Conservation (phyloP, 1,140 invertebrate genomes). For the Rhopalosiphum padi region DNA sequence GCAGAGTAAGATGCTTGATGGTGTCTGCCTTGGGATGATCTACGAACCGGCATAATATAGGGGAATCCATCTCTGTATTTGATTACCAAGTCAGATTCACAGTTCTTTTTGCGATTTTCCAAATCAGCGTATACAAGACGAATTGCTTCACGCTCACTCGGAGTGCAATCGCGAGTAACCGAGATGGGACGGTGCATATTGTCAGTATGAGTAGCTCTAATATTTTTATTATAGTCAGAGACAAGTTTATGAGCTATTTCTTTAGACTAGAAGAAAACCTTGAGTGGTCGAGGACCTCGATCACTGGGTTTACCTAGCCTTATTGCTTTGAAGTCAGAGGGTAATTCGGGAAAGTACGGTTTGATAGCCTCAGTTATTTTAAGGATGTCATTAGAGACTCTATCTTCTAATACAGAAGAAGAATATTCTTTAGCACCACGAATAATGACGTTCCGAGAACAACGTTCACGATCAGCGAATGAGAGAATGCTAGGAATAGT, state of each 20-base stretch:
- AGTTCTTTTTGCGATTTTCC: not conserved
- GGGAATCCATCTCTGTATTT: no score
- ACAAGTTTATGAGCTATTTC: slow-evolving; percentile 11
- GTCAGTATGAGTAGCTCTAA: no score
- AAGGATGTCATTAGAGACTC: no score
- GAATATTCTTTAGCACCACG: no score
- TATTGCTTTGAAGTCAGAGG: not conserved
- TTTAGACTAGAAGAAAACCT: not conserved
- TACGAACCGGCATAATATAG: no score
- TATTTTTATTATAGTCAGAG: no score
- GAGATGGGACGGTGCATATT: not conserved
- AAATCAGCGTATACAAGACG: slow-evolving; percentile 21
- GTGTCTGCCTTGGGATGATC: no score
- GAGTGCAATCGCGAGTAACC: not conserved
- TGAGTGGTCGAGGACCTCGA: not conserved
- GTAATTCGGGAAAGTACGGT: not conserved
- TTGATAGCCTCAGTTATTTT: not conserved
- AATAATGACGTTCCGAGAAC: not conserved
- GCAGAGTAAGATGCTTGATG: no score
- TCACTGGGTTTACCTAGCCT: not conserved
- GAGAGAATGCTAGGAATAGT: not conserved
- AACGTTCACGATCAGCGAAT: not conserved
- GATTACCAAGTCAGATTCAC: no score
- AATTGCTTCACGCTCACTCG: not conserved
- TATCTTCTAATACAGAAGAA: no score